Base-by-base conservation (phyloP, 2,888 invertebrate genomes). In the Drosophila emarginata region DNA sequence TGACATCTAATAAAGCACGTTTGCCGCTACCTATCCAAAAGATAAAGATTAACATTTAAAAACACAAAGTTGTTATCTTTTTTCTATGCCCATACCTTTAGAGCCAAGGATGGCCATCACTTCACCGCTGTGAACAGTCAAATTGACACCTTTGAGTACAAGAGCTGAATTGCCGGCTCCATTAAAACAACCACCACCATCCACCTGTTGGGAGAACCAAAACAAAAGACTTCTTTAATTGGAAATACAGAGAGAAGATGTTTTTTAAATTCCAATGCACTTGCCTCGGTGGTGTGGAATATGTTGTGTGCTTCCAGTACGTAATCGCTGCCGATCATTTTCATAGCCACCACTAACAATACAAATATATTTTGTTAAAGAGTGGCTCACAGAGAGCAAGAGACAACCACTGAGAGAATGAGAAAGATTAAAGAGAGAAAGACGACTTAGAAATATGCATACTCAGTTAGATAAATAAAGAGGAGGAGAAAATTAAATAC, bases 91-190 rank as follows among this genome's bases (percentile, higher is more conserved):
- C 76, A 75, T 89, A 95, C 97, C 98, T 93, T 97, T 97, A 0
- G 98, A 97, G 9, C 98, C 98, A 45, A 98, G 92, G 66, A 98
- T 95, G 36, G 98, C 98, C 88, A 98, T 95, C 61, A 98, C 96
- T 91, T 98, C 98, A 4, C 98, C 98, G 57, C 97, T 97, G 89
- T 96, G 96, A 0, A 98, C 97, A 72, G 96, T 96, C 85, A 98
- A 94, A 18, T 97, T 97, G 5, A 98, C 97, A 93, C 98, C 98
- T 91, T 98, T 97, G 12, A 98, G 93, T 63, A 98, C 97, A 36
- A 97, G 94, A 0, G 96, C 97, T 1, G 96, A 96, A 88, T 96
- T 96, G 63, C 96, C 95, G 26, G 94, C 95, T 0, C 96, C 96
- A 51, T 96, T 94, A 68, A 92, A 93, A 89, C 96, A 96, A 71